These are phyloP conservation scores for Marisa cornuarietis DNA, from an alignment of 1,140 invertebrate species.

Conservation along the genomic window DNA sequence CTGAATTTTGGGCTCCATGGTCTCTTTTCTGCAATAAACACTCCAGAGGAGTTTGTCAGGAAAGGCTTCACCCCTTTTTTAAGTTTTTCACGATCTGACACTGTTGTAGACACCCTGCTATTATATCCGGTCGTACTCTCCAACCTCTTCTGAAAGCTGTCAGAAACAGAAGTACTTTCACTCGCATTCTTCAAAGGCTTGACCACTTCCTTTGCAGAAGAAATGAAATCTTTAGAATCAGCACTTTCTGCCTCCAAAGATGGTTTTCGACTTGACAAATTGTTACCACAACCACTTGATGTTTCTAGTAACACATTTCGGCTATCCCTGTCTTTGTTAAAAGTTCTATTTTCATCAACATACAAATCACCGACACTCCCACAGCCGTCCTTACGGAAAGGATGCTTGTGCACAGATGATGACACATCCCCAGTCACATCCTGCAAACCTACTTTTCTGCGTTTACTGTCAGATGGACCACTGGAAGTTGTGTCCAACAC, in stretches of 20 bases:
- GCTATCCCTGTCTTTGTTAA: not conserved
- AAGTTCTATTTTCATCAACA: not conserved
- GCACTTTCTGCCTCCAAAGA: not conserved
- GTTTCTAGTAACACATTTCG: conserved; percentile 11
- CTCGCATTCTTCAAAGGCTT: not conserved
- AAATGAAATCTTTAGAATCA: not conserved
- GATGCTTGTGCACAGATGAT: conserved; percentile 3
- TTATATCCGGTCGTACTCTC: too few relatives aligned
- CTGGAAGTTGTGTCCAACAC: conserved; percentile 3
- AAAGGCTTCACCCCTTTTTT: conserved; percentile 6
- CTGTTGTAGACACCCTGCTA: too few relatives aligned
- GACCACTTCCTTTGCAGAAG: not conserved
- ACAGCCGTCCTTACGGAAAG: conserved; percentile 7
- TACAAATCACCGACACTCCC: not conserved
- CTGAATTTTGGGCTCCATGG: conserved; percentile 8
- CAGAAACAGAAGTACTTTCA: not conserved
- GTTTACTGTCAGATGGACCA: conserved; percentile 14
- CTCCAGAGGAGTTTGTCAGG: conserved; percentile 5
- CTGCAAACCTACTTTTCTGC: conserved; percentile 3
- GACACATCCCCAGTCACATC: conserved; percentile 4
- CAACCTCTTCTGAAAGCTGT: too few relatives aligned
- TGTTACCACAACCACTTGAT: not conserved
- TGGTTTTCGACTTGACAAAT: not conserved
- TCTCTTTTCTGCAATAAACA: not conserved
- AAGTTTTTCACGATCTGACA: not conserved